phyloP scores from a whole-genome alignment of 2,888 invertebrate genomes.

The Meandrusa payeni region DNA sequence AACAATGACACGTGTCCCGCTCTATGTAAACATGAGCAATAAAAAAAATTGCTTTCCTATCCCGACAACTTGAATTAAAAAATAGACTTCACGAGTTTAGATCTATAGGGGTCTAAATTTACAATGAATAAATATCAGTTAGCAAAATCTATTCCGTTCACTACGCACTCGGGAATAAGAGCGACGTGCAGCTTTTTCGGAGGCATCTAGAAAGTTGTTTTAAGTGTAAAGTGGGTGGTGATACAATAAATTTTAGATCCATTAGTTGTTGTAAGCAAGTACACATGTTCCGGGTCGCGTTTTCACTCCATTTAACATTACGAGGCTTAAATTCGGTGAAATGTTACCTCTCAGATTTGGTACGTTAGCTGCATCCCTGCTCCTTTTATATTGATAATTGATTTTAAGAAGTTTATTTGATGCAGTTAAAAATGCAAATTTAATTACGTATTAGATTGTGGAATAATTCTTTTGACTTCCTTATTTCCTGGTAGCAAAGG shows the following conservation, averaged over 20 bases:
- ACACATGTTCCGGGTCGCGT: slow-evolving; percentile 71
- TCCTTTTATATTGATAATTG: slow-evolving; percentile 30
- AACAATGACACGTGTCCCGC: slow-evolving; percentile 11
- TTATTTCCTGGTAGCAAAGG: too few species aligned
- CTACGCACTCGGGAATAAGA: not conserved
- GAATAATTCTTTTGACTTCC: too few species aligned
- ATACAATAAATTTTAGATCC: slow-evolving; percentile 78
- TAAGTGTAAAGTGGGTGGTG: slow-evolving; percentile 59
- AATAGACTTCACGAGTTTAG: slow-evolving; percentile 6
- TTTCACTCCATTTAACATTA: slow-evolving; percentile 77
- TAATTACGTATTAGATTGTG: too few species aligned
- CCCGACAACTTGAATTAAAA: slow-evolving; percentile 6
- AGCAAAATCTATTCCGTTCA: not conserved
- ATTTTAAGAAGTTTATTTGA: slow-evolving; percentile 35
- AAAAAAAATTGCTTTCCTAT: slow-evolving; percentile 3
- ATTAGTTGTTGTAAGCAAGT: slow-evolving; percentile 66
- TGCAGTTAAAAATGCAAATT: too few species aligned
- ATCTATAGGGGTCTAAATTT: slow-evolving; percentile 5
- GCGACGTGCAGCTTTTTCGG: not conserved
- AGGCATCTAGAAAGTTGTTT: slow-evolving; percentile 21
- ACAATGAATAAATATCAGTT: not conserved
- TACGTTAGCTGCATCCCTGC: slow-evolving; percentile 40
- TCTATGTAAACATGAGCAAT: slow-evolving; percentile 1
- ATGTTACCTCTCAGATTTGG: slow-evolving; percentile 61
- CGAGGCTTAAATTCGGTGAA: slow-evolving; percentile 75